Conservation (phyloP, 2,113 vertebrate genomes). For the Myotis davidii region DNA sequence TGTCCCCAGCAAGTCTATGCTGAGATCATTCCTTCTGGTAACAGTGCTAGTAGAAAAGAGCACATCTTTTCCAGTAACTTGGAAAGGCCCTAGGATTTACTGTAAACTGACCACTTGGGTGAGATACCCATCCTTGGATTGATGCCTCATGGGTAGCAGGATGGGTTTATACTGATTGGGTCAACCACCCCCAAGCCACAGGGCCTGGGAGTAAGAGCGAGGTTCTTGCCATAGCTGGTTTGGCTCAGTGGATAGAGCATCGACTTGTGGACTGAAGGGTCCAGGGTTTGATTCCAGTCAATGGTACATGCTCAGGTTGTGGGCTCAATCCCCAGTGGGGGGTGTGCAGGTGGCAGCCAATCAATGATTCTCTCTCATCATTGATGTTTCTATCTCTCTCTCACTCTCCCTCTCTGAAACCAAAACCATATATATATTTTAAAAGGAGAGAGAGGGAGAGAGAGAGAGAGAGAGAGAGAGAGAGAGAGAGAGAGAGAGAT, state of each 20-base stretch:
- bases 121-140: neutral
- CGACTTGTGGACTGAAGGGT: no score
- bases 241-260: no score
- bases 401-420: no score
- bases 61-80: neutral
- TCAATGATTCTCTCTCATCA: no score
- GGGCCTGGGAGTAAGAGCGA: neutral
- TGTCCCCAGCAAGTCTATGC: neutral
- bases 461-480: neutral
- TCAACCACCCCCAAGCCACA: neutral
- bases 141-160: neutral
- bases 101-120: neutral
- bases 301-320: no score
- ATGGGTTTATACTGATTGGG: neutral
- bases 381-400: no score
- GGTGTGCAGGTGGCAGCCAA: no score
- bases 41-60: neutral
- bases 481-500: neutral
- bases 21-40: neutral
- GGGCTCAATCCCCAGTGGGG: no score
- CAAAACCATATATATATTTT: no score
- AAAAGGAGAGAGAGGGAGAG: no score
- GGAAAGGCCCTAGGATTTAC: constrained; percentile 7
- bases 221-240: neutral
- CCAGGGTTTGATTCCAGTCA: no score